These are phyloP conservation scores for Ailuropoda melanoleuca DNA, from an alignment of 2,113 vertebrate species.

Conservation along the genomic window DNA sequence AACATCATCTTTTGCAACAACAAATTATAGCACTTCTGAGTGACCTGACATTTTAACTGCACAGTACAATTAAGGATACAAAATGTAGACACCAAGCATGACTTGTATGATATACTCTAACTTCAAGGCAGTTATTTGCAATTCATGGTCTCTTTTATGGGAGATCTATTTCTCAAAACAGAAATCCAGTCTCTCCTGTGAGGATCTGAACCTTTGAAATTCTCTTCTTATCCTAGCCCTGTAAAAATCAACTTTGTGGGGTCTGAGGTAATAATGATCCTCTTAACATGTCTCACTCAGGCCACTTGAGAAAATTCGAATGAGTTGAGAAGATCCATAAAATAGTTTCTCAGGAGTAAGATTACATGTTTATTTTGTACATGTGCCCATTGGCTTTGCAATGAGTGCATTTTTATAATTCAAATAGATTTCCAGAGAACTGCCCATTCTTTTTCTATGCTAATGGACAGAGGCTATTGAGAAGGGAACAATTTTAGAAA, in stretches of 20 bases:
- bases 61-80: background rate
- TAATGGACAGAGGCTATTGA: conserved; percentile 59
- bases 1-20: background rate
- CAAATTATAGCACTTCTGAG: background rate
- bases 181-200: background rate
- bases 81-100: background rate
- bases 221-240: background rate
- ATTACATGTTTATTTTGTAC: conserved; percentile 55
- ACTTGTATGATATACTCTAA: background rate
- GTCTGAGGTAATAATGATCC: background rate
- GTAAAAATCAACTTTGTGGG: conserved; percentile 8
- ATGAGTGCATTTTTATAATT: conserved; percentile 53
- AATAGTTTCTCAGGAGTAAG: conserved; percentile 53
- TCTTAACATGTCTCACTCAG: background rate
- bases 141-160: background rate
- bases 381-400: conserved; percentile 40
- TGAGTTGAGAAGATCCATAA: conserved; percentile 31
- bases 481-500: conserved; percentile 63
- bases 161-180: background rate
- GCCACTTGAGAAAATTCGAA: conserved; percentile 18
- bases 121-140: background rate
- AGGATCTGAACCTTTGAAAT: background rate
- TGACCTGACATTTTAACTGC: conserved; percentile 3
- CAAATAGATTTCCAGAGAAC: conserved; percentile 54
- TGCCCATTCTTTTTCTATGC: conserved; percentile 52